Evolutionary conservation across 2,113 vertebrate genomes (phyloP), one percentile per base, ranked within the genome.

Genomic region (Nicator chloris): DNA sequence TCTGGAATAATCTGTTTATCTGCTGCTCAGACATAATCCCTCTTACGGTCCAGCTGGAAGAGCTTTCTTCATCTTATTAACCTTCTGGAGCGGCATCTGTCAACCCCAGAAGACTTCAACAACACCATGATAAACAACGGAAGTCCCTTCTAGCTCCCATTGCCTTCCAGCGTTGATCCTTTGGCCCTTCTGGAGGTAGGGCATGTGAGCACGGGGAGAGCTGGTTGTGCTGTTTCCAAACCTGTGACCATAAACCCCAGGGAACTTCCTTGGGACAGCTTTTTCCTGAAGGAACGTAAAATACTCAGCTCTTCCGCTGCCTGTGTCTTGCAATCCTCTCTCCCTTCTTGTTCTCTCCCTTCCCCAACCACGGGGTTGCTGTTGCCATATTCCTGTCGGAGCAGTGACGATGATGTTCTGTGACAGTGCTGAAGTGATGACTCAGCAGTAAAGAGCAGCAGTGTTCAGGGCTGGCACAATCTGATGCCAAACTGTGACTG

Each of bases 1-100:
- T 98, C 97, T 95, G 98, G 98, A 98, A 98, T 99, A 99, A 99
- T 99, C 99, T 98, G 96, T 98, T 99, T 98, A 99, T 98, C 98
- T 98, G 96, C 96, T 97, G 93, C 98, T 99, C 98, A 98, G 98
- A 98, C 98, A 97, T 99, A 99, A 99, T 99, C 99, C 98, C 96
- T 96, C 98, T 99, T 98, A 98, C 19, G 77, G 96, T 96, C 96
- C 98, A 98, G 97, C 98, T 97, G 98, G 97, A 97, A 96, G 97
- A 97, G 87, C 96, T 97, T 94, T 91, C 97, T 96, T 99, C 98
- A 99, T 99, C 99, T 98, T 98, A 98, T 99, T 99, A 99, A 97
- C 98, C 98, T 98, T 98, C 98, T 98, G 98, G 98, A 98, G 79
- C 70, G 94, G 98, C 98, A 98, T 98, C 98, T 99, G 99, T 98